These are phyloP conservation scores for Anolis sagrei DNA, from an alignment of 2,113 vertebrate species.

Conservation along the genomic window DNA sequence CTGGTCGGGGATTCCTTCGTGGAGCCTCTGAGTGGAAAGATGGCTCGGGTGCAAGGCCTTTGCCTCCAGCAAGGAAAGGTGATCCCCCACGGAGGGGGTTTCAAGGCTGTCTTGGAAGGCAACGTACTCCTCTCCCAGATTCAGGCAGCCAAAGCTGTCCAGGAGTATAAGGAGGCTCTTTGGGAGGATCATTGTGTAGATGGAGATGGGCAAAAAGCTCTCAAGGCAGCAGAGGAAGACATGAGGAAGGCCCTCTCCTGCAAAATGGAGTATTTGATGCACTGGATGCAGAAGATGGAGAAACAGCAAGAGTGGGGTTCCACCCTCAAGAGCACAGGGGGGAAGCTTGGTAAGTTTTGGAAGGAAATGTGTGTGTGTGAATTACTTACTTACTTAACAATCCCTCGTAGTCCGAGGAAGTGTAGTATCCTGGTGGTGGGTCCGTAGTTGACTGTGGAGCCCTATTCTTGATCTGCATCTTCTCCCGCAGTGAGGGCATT, in stretches of 20 bases:
- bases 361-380: not conserved
- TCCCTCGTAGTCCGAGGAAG: too few species aligned
- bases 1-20: constrained; percentile 83
- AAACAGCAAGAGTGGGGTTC: constrained; percentile 71
- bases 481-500: too few species aligned
- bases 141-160: constrained; percentile 59
- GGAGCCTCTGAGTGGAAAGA: constrained; percentile 84
- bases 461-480: too few species aligned
- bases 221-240: constrained; percentile 72
- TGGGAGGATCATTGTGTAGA: constrained; percentile 38
- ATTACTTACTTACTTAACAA: too few species aligned
- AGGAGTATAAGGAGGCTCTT: constrained; percentile 60
- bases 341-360: constrained; percentile 74
- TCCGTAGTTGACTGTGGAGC: too few species aligned
- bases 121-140: constrained; percentile 75
- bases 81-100: constrained; percentile 78
- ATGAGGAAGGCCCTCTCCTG: constrained; percentile 73
- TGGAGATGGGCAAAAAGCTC: constrained; percentile 51
- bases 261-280: constrained; percentile 75
- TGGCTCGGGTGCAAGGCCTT: constrained; percentile 74
- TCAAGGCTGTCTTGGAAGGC: constrained; percentile 80
- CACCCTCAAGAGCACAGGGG: constrained; percentile 71
- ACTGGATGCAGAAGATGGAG: constrained; percentile 76
- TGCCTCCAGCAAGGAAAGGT: constrained; percentile 66
- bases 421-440: too few species aligned